Conservation (phyloP, 2,888 invertebrate species). For the Cantharis flavilabris region DNA sequence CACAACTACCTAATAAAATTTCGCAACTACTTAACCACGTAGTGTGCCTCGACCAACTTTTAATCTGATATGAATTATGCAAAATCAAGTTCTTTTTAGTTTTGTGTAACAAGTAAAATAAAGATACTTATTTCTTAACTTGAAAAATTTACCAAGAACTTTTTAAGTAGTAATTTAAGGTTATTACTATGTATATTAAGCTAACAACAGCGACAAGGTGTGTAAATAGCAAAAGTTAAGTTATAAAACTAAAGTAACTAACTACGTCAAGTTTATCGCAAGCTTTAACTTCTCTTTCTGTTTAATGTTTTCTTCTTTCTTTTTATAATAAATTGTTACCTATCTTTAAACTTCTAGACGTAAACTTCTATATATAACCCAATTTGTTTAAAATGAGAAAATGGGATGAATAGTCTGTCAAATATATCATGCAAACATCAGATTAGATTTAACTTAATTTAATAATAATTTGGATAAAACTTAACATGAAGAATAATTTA, state of each 20-base stretch:
- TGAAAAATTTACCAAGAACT: constrained; percentile 7
- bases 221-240: constrained; percentile 23
- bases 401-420: not conserved
- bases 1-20: not conserved
- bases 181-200: constrained; percentile 21
- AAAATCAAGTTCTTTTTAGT: not conserved
- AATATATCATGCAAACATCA: not conserved
- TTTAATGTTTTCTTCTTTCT: not conserved
- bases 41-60: not conserved
- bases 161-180: constrained; percentile 16
- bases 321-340: not conserved
- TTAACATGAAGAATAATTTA: not conserved
- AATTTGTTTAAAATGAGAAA: not conserved
- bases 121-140: not conserved
- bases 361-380: not conserved
- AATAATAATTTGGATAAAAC: not conserved
- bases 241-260: constrained; percentile 13
- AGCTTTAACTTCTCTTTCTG: constrained; percentile 9
- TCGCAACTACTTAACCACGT: not conserved
- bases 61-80: not conserved
- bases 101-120: not conserved
- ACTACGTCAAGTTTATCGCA: constrained; percentile 16
- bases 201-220: constrained; percentile 15
- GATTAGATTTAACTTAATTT: not conserved
- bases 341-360: not conserved